Base-by-base conservation (phyloP, 2,797 vertebrate species). In the Neosilurus hyrtlii region DNA sequence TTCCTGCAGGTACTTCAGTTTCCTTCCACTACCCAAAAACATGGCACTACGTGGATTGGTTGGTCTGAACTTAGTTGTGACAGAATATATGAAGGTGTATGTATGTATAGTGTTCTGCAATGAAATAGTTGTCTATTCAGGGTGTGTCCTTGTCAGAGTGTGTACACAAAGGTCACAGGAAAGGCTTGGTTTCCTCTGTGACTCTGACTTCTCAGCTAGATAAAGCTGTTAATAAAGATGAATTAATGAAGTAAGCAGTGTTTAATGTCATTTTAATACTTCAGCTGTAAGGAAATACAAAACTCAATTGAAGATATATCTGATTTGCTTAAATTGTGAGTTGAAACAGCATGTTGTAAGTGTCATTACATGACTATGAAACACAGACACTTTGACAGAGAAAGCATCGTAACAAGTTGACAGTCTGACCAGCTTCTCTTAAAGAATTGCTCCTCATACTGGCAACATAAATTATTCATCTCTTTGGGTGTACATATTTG, bases 281-380 rank as follows among this genome's bases (percentile, higher is more conserved):
- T n/a, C 30, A 3, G 30, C 30, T 37, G 37, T 10, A 43, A 76
- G 30, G 20, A 16, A 76, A 76, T 37, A 43, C 20, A 54, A 72
- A 54, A 18, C 8, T 26, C 8, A 73, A 2, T 20, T 74, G 51
- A 75, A 79, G 57, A 81, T 65, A 67, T 79, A 59, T 24, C 67
- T 80, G 76, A 70, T 83, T 84, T 51, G 59, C 62, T 82, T 12
- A 81, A 56, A 83, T 79, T 71, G 62, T 62, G 68, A 52, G 52
- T 77, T 82, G 20, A 80, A 75, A 67, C 24, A 70, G 57, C 74
- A 30, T 75, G n/a, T 66, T 54, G 9, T 49, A 63, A 80, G 49
- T 82, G 52, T 68, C 20, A 80, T 57, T 9, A 77, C 30, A 35
- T 35, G 16, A 35, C 9, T 35, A 22, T 57, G 22, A 75, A 57